Conservation (phyloP, 2,797 vertebrate species). For the Coranthus polyacanthus region DNA sequence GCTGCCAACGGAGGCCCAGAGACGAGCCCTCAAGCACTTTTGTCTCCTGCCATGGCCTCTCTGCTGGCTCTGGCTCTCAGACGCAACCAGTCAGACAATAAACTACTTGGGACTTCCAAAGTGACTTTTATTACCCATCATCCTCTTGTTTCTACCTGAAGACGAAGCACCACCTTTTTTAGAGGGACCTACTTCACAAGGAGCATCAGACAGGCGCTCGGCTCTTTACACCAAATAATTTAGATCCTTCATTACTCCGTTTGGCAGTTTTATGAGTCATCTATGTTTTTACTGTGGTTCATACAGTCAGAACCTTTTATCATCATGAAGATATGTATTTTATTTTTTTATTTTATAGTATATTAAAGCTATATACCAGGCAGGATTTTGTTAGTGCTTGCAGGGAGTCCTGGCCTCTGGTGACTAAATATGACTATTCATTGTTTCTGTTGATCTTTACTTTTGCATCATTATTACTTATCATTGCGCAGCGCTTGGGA, state of each 20-base stretch:
- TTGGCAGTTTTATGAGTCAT: constrained; percentile 21
- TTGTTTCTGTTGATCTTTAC: constrained; percentile 1
- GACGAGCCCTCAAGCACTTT: constrained; percentile 55
- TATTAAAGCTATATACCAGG: not conserved
- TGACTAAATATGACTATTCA: not conserved
- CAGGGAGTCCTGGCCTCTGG: not conserved
- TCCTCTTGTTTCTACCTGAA: constrained; percentile 8
- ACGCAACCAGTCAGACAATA: constrained; percentile 25
- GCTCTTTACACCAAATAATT: constrained; percentile 1
- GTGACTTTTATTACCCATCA: constrained; percentile 3
- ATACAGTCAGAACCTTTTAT: constrained; percentile 16
- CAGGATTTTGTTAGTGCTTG: constrained; percentile 5
- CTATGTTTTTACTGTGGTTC: not conserved
- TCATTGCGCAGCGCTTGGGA: not conserved
- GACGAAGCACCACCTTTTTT: constrained; percentile 7
- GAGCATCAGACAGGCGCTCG: constrained; percentile 1
- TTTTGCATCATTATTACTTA: not conserved
- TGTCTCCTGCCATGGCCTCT: constrained; percentile 14
- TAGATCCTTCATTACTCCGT: constrained; percentile 5
- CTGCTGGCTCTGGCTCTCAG: constrained; percentile 6
- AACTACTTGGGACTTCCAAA: constrained; percentile 12
- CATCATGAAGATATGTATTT: constrained; percentile 35
- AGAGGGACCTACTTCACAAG: constrained; percentile 17
- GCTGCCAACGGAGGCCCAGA: constrained; percentile 47
- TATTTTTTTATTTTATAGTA: constrained; percentile 25